Base-by-base conservation (phyloP, 2,888 invertebrate genomes). In the Pterostichus niger region DNA sequence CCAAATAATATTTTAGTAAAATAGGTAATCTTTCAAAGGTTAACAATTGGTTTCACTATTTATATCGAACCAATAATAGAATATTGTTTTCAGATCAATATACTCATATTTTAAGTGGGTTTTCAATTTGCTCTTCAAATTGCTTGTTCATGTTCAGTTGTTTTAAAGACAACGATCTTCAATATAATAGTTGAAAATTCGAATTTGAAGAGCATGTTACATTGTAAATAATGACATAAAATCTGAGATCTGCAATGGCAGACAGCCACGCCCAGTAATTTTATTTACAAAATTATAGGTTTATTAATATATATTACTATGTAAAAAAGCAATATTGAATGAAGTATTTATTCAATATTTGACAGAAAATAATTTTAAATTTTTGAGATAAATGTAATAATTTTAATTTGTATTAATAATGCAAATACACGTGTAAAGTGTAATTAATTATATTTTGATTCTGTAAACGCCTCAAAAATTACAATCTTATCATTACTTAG, bases 401-500 rank as follows among this genome's bases (percentile, higher is more conserved):
- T 64, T 64, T 35, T 33, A 6, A 24, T 31, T 17, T 56, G 1
- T 40, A 40, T 40, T 40, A 40, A 40, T 40, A 24, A 59, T 31
- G 24, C 17, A 59, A 40, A 9, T 17, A 40, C 68, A 71, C 68
- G 44, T 71, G 68, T 17, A 71, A 17, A 64, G 13, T 3, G 17
- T 71, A 40, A 71, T 64, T 64, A 64, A 35, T 35, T 59, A 59
- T 10, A 64, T 64, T 64, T 64, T 35, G 33, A 33, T 9, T 71
- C 15, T 15, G 11, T 71, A 15, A 35, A 71, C 44, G 44, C 68
- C 75, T 52, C n/a, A 78, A 52, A 78, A 44, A 56, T 35, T 59
- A 78, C 56, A 78, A 78, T 78, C 78, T 78, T 78, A 78, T 78
- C 78, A 24, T 56, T 17, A 15, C 17, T 77, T 77, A 15, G 75